Base-by-base conservation (phyloP, 2,113 vertebrate genomes). In the Anseranas semipalmata region DNA sequence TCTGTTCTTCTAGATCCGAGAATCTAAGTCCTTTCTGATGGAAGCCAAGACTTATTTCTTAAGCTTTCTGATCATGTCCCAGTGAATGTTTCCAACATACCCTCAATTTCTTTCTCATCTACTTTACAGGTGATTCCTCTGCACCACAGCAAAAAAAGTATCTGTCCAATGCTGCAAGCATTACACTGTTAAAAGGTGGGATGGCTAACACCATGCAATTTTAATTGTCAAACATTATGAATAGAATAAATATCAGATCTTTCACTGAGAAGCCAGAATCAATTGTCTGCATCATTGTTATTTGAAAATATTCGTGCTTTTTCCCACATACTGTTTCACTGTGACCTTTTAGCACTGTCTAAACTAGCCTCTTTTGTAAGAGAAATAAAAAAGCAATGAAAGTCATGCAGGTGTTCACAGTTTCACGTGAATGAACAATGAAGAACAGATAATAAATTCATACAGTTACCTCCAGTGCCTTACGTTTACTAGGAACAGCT, bases 11-110 rank as follows among this genome's bases (percentile, higher is more conserved):
- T 37, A 83, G 25, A 87, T 58, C 85, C 59, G 22, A 81, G 77
- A 95, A 93, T 85, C 43, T 75, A 82, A 63, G 77, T 41, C 35
- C 65, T 37, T 90, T 90, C 58, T 86, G 62, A 91, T 66, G 4
- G 25, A 94, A 96, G 59, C 45, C 46, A 75, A 58, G 22, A 45
- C 25, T 93, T 89, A 80, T 37, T 86, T 94, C 71, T 87, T 87
- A 89, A 87, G 62, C 32, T 70, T 93, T 85, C 63, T 83, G 78
- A 75, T 90, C 19, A 1, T 30, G 37, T 58, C 70, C 13, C 46
- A 70, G 33, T 45, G 28, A 84, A 73, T 33, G 41, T 43, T 93
- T 93, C 85, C 58, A 94, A 15, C 21, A 62, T 58, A 41, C 35
- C 53, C 48, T 87, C 48, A 43, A 53, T 91, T 89, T 86, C 48